Percentiles rank a stretch among this genome's conserved stretches.
Conservation (phyloP, 2,113 vertebrate genomes). For the Phaethon lepturus region DNA sequence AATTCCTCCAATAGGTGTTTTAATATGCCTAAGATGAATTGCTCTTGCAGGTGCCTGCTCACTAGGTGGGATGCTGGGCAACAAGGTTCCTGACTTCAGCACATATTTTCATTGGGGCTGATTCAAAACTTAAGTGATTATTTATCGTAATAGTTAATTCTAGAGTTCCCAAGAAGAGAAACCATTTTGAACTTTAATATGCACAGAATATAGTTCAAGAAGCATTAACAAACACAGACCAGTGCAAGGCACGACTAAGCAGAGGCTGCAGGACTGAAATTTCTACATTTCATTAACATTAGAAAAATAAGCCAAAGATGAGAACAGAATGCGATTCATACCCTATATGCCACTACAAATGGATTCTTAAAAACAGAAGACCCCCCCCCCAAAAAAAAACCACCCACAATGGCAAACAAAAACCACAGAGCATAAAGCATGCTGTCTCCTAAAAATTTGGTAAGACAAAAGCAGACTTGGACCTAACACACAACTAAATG, state of each 20-base stretch:
- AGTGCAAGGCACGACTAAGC: neutral
- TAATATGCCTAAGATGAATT: neutral
- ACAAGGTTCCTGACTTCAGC: neutral
- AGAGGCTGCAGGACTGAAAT: neutral
- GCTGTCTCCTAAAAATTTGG: too few relatives aligned
- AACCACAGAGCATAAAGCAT: accelerated
- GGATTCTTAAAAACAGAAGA: neutral
- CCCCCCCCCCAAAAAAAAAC: neutral
- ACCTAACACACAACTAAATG: accelerated
- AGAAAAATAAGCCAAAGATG: neutral
- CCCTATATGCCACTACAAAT: neutral
- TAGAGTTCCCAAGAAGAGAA: neutral
- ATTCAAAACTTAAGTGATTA: neutral
- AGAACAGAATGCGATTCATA: neutral
- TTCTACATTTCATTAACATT: neutral
- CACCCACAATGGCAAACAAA: too few relatives aligned
- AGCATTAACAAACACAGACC: too few relatives aligned
- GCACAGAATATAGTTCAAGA: neutral
- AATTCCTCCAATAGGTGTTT: neutral
- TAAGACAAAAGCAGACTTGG: too few relatives aligned
- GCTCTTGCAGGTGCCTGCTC: neutral
- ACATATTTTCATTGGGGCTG: neutral
- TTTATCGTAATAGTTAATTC: neutral
- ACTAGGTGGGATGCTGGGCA: neutral
- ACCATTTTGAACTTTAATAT: neutral